Conservation (phyloP, 1,140 invertebrate species). For the Condylostylus longicornis region DNA sequence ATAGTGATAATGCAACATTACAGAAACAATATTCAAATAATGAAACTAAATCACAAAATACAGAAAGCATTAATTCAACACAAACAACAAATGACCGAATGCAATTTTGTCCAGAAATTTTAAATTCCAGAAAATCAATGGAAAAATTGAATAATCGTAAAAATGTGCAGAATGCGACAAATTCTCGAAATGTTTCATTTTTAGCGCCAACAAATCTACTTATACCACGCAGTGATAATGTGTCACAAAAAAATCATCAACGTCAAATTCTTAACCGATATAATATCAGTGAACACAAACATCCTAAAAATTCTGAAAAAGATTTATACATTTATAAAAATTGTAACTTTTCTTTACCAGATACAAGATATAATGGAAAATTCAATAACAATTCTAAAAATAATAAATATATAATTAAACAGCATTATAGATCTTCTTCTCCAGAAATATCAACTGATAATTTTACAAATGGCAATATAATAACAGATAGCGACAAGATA, state of each 20-base stretch:
- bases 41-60: slow-evolving; percentile 22
- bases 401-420: slow-evolving; percentile 12
- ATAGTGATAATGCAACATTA: slow-evolving; percentile 1
- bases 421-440: slow-evolving; percentile 15
- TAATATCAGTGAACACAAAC: too few relatives aligned
- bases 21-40: slow-evolving; percentile 10
- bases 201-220: too few relatives aligned
- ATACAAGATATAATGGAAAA: too few relatives aligned
- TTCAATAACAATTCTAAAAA: slow-evolving; percentile 11
- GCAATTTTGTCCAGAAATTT: slow-evolving; percentile 24
- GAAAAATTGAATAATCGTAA: slow-evolving; percentile 10
- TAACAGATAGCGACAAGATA: slow-evolving; percentile 30
- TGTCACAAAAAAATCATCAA: too few relatives aligned
- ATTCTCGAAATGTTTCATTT: too few relatives aligned
- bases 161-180: too few relatives aligned
- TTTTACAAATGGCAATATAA: slow-evolving; percentile 5
- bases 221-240: too few relatives aligned
- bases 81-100: slow-evolving; percentile 20
- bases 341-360: too few relatives aligned
- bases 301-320: too few relatives aligned
- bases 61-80: slow-evolving; percentile 14
- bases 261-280: too few relatives aligned
- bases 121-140: slow-evolving; percentile 10
- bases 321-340: too few relatives aligned
- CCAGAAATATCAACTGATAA: slow-evolving; percentile 13